A percentile compares a stretch with the other conserved stretches of the same genome.
These are phyloP conservation scores for Acrocephalus scirpaceus DNA, from an alignment of 2,797 vertebrate genomes.

Conservation along the genomic window DNA sequence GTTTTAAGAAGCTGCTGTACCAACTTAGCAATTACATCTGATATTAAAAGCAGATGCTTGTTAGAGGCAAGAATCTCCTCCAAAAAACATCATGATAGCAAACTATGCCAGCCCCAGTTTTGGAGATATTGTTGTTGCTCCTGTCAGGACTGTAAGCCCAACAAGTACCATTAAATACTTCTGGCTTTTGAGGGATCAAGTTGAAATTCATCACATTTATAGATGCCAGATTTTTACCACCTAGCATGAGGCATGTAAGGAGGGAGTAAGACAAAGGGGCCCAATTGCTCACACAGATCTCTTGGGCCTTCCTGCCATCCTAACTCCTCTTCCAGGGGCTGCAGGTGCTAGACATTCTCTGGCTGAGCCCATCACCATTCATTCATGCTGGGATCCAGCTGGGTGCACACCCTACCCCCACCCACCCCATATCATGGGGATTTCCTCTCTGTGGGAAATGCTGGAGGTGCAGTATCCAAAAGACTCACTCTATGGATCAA, in stretches of 20 bases:
- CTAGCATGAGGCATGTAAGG: neutral
- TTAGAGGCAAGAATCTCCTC: neutral
- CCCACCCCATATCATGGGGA: neutral
- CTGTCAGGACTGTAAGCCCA: neutral
- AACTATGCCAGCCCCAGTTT: neutral
- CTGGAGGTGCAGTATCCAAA: neutral
- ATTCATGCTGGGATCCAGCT: neutral
- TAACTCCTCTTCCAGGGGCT: neutral
- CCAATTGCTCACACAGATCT: neutral
- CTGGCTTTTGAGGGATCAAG: neutral
- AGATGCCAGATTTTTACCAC: neutral
- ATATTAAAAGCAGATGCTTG: conserved; percentile 17
- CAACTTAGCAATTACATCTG: neutral
- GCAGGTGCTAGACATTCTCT: neutral
- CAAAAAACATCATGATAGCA: neutral
- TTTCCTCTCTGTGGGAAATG: neutral
- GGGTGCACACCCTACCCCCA: neutral
- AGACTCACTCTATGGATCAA: neutral
- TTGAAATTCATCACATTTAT: neutral
- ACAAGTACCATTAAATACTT: neutral
- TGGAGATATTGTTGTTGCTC: neutral
- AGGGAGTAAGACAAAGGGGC: neutral
- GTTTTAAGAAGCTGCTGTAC: neutral
- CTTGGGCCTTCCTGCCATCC: neutral
- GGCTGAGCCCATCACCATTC: neutral